Base-by-base conservation (phyloP, 2,113 vertebrate species). In the Trematomus loennbergii region DNA sequence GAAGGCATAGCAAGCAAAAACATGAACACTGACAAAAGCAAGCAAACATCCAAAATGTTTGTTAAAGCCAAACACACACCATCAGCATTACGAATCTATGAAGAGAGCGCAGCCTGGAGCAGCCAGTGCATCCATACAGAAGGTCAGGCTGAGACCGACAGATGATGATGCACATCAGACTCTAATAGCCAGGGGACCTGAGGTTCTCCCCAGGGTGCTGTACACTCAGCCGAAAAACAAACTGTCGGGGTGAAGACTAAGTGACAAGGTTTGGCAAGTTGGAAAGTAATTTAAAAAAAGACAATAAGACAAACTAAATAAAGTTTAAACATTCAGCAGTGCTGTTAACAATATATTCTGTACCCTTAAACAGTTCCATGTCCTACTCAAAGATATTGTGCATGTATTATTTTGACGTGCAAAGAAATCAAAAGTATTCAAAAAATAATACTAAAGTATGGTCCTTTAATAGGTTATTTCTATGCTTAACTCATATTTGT, bases 151-250 rank as follows among this genome's bases (percentile, higher is more conserved):
- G 79, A 80, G 67, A 79, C 79, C 77, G 81, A 79, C 74, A 83
- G 82, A 89, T 45, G 76, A 77, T 88, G 87, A 89, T 84, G 79
- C 85, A 86, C 85, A 85, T 70, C 61, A 72, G 82, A 81, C 77
- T 82, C 62, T 74, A 85, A 79, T 65, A 58, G 58, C 71, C 79
- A 86, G 78, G 80, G 79, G 77, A 82, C 70, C 80, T 61, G 59
- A 66, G 82, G 80, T 61, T 48, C 29, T 73, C 79, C 81, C 79
- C 45, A 18, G 63, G 81, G 83, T 80, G 76, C 69, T 80, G 77
- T 12, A 81, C 75, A 80, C 85, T 87, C 82, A 88, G 48, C 67
- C 36, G 13, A 45, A 54, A 79, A 75, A 72, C 43, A 81, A 79
- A 77, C 36, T 62, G 53, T 29, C 25, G 17, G 48, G 43, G 33